A percentile compares a stretch with the other conserved stretches of the same genome.
These are phyloP conservation scores for Iguana delicatissima DNA, from an alignment of 2,797 vertebrate genomes.

Conservation along the genomic window DNA sequence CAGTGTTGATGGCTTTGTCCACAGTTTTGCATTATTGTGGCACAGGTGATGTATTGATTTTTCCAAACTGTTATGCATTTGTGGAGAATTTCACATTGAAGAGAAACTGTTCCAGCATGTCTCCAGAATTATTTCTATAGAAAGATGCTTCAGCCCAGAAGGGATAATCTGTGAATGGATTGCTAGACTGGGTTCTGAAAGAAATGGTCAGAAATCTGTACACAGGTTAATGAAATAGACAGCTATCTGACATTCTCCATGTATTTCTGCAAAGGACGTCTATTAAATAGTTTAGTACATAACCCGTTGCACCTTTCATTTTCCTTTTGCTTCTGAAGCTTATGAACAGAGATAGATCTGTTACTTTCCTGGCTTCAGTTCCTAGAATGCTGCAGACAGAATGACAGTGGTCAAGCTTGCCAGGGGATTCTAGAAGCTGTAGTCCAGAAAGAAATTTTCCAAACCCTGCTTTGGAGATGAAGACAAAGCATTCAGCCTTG, in stretches of 20 bases:
- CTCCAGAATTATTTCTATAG: not conserved
- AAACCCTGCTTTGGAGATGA: too few species aligned
- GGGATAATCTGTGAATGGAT: not conserved
- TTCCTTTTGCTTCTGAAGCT: not conserved
- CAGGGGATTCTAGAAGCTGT: too few species aligned
- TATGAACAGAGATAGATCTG: too few species aligned
- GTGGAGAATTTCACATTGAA: not conserved
- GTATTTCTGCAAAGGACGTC: not conserved
- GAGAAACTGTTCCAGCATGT: not conserved
- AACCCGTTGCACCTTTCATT: not conserved
- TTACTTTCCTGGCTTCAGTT: too few species aligned
- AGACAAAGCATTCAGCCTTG: not conserved
- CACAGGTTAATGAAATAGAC: not conserved
- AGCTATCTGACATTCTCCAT: not conserved
- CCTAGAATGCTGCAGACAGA: too few species aligned
- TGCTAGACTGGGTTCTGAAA: not conserved
- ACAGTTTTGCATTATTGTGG: slow-evolving; percentile 9
- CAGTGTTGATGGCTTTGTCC: not conserved
- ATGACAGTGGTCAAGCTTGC: too few species aligned
- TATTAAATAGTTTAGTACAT: not conserved
- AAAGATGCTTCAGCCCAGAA: not conserved
- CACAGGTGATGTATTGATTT: not conserved
- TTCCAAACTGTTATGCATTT: not conserved
- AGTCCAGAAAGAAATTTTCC: too few species aligned
- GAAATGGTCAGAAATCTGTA: not conserved